Conservation (phyloP, 2,797 vertebrate genomes). For the Petrocephalus schoutedeni region DNA sequence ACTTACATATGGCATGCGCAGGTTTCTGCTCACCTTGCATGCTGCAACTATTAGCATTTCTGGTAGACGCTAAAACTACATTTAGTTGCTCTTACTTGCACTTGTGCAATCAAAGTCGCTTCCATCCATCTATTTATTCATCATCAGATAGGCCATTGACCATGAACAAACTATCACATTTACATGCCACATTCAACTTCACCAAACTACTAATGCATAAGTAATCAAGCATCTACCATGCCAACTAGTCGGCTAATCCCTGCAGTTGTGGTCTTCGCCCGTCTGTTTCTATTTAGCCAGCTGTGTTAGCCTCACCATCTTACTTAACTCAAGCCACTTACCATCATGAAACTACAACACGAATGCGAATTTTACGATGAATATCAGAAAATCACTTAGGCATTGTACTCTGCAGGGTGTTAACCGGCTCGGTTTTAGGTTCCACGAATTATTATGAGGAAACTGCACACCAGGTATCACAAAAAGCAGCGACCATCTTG, state of each 20-base stretch:
- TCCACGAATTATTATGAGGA: not conserved
- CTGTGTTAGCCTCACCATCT: not conserved
- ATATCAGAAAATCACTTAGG: not conserved
- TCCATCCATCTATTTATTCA: not conserved
- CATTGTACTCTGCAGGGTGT: not conserved
- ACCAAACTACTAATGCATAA: not conserved
- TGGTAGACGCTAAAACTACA: not conserved
- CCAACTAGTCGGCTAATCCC: not conserved
- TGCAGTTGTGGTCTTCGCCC: not conserved
- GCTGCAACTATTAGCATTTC: not conserved
- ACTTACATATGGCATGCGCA: not conserved
- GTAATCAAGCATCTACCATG: not conserved
- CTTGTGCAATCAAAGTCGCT: not conserved
- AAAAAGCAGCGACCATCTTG: conserved; percentile 47
- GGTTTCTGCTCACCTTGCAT: not conserved
- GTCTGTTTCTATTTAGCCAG: not conserved
- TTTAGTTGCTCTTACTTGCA: not conserved
- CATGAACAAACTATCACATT: not conserved
- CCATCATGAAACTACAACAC: conserved; percentile 16
- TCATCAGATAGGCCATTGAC: not conserved
- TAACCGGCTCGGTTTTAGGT: not conserved
- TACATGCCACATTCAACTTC: not conserved
- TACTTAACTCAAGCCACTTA: conserved; percentile 20
- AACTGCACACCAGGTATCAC: conserved; percentile 16
- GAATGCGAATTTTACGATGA: not conserved